These are phyloP conservation scores for Typhlichthys eigenmanni DNA, from an alignment of 2,797 vertebrate genomes.

Conservation along the genomic window DNA sequence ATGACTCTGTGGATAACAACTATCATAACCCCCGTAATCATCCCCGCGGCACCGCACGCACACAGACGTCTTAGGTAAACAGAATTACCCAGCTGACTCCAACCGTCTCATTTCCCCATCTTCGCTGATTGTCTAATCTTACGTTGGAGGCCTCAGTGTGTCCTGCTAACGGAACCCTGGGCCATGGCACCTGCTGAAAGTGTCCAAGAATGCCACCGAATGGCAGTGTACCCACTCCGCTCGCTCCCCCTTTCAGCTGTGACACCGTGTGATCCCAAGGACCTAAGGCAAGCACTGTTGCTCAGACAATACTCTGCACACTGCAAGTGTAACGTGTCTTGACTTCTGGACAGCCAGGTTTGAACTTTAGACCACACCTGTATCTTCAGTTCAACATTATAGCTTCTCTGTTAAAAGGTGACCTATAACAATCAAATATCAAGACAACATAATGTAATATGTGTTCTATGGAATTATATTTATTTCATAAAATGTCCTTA, in stretches of 20 bases:
- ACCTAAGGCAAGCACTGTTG: conserved; percentile 2
- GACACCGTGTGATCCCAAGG: conserved; percentile 17
- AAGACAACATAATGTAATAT: not conserved
- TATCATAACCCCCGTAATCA: conserved; percentile 77
- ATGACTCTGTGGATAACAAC: conserved; percentile 74
- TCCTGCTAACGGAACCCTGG: not conserved
- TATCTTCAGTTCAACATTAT: too few species aligned
- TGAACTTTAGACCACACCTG: too few species aligned
- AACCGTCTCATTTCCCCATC: conserved; percentile 43
- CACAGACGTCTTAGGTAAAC: conserved; percentile 70
- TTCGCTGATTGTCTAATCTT: conserved; percentile 53
- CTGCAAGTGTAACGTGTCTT: too few species aligned
- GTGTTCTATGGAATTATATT: not conserved
- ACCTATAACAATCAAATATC: too few species aligned
- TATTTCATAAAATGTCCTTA: not conserved
- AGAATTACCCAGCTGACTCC: conserved; percentile 73
- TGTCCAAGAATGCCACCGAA: conserved; percentile 7
- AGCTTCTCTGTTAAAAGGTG: too few species aligned
- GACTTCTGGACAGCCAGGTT: too few species aligned
- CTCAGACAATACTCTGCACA: not conserved
- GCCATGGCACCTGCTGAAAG: conserved; percentile 3
- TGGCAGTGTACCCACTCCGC: not conserved
- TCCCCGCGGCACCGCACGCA: conserved; percentile 63
- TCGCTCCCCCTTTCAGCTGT: not conserved
- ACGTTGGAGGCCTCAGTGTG: conserved; percentile 17